phyloP scores from a whole-genome alignment of 2,797 vertebrate genomes.

The Malacoctenus gilli region DNA sequence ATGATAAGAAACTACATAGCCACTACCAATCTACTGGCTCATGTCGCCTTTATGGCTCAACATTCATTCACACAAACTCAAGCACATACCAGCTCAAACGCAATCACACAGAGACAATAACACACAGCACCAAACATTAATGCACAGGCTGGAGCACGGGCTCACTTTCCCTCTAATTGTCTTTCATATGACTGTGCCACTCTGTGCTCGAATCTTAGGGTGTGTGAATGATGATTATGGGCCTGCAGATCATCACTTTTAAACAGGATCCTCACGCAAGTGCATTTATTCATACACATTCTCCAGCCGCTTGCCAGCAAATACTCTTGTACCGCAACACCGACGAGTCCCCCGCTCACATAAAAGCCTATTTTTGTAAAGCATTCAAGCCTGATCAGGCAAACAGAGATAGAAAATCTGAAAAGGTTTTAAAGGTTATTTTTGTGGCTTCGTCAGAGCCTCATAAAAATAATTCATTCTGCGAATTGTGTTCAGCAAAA shows the following conservation, averaged over 20 bases:
- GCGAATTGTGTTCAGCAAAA: too few relatives aligned
- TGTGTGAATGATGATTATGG: conserved; percentile 57
- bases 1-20: conserved; percentile 37
- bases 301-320: too few relatives aligned
- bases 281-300: conserved; percentile 43
- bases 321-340: too few relatives aligned
- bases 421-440: too few relatives aligned
- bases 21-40: conserved; percentile 21
- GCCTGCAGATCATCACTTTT: conserved; percentile 42
- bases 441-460: too few relatives aligned
- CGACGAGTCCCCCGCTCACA: too few relatives aligned
- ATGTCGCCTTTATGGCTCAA: conserved; percentile 30
- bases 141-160: conserved; percentile 21
- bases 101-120: conserved; percentile 17
- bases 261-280: conserved; percentile 51
- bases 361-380: conserved; percentile 16
- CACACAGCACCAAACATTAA: conserved; percentile 34
- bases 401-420: too few relatives aligned
- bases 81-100: conserved; percentile 3
- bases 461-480: too few relatives aligned
- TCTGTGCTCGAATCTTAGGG: conserved; percentile 43
- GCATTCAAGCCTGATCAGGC: conserved; percentile 13
- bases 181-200: conserved; percentile 59
- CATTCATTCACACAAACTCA: conserved; percentile 20
- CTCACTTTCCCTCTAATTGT: conserved; percentile 46